phyloP scores from a whole-genome alignment of 2,888 invertebrate genomes.

The Endotricha flammealis region DNA sequence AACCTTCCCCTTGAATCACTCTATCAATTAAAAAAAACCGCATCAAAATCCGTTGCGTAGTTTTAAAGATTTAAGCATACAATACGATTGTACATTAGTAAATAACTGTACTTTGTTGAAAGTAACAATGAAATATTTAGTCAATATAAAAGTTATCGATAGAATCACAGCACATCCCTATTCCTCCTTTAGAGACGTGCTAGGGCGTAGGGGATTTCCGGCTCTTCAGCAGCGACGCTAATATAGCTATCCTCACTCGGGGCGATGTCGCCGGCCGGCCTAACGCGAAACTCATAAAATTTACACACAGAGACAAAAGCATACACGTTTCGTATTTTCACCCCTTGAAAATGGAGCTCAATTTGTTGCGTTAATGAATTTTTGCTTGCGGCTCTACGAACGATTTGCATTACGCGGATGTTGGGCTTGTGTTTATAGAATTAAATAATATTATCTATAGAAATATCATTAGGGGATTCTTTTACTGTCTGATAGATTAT shows the following conservation, averaged over 20 bases:
- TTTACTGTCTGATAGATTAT: too few species aligned
- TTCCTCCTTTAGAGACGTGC: constrained; percentile 42
- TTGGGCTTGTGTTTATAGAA: too few species aligned
- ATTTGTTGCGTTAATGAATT: constrained; percentile 9
- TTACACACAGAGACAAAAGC: constrained; percentile 59
- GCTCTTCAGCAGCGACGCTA: constrained; percentile 52
- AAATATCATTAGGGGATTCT: too few species aligned
- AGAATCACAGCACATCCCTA: constrained; percentile 29
- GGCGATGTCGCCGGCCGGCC: constrained; percentile 47
- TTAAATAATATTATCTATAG: too few species aligned
- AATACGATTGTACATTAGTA: too few species aligned
- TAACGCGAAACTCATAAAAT: constrained; percentile 73
- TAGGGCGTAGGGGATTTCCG: constrained; percentile 48
- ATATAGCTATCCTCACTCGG: constrained; percentile 57
- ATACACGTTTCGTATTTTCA: constrained; percentile 18
- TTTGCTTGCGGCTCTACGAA: background rate
- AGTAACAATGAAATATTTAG: too few species aligned
- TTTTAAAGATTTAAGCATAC: too few species aligned
- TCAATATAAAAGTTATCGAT: constrained; percentile 12
- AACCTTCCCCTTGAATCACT: too few species aligned
- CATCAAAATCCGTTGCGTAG: too few species aligned
- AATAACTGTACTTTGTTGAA: too few species aligned
- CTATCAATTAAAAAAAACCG: too few species aligned
- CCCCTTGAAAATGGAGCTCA: background rate
- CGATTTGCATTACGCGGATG: too few species aligned